These are phyloP conservation scores for Gymnogyps californianus DNA, from an alignment of 2,113 vertebrate genomes.

Conservation along the genomic window DNA sequence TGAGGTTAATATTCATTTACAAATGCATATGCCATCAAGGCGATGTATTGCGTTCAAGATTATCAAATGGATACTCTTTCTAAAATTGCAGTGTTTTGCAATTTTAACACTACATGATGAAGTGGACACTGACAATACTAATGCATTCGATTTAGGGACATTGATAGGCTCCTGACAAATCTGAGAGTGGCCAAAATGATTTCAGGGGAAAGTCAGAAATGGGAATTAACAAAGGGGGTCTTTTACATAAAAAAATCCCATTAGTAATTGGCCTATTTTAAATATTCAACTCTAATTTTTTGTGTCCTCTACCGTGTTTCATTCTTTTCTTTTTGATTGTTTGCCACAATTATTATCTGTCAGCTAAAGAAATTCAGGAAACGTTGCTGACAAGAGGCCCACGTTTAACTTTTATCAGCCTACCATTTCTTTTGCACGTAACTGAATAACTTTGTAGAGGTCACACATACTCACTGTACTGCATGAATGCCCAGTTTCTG, in stretches of 20 bases:
- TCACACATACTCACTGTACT: not conserved
- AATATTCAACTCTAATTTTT: not conserved
- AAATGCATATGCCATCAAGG: not conserved
- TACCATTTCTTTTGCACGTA: not conserved
- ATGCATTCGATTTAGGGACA: not conserved
- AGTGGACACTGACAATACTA: not conserved
- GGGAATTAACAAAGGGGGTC: not conserved
- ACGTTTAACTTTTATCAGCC: not conserved
- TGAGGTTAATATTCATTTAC: not conserved
- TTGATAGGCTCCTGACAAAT: not conserved
- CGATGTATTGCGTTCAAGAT: not conserved
- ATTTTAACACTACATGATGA: not conserved
- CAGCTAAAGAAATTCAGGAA: not conserved
- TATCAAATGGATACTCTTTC: not conserved
- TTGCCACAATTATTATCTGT: not conserved
- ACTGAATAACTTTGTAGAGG: not conserved
- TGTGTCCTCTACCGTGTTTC: not conserved
- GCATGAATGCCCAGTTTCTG: not conserved
- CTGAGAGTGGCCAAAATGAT: not conserved
- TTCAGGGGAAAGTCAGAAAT: not conserved
- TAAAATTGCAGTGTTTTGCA: not conserved
- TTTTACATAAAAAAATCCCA: not conserved
- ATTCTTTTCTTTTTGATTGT: not conserved
- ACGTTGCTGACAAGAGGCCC: not conserved
- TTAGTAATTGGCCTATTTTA: not conserved